Evolutionary conservation across 2,797 vertebrate species (phyloP).

Genomic region (Anomalospiza imberbis): DNA sequence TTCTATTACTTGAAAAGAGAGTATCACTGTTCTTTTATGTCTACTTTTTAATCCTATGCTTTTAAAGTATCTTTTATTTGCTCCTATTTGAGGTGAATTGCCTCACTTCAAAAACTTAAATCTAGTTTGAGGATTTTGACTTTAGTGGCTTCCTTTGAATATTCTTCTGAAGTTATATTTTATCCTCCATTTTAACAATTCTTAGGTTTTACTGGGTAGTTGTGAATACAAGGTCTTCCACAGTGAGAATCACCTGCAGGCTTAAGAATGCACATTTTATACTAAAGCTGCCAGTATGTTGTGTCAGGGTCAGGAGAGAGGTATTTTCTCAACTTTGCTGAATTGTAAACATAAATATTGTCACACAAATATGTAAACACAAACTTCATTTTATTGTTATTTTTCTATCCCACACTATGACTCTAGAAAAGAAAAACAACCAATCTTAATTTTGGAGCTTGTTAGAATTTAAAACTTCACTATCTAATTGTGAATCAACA

Average conservation of each 20-base stretch:
- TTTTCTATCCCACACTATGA: background rate
- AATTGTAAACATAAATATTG: background rate
- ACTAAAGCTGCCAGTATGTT: background rate
- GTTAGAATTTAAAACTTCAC: background rate
- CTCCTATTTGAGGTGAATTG: constrained; percentile 61
- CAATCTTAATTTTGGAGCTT: background rate
- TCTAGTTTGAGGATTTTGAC: constrained; percentile 37
- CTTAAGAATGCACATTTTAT: background rate
- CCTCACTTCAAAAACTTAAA: constrained; percentile 47
- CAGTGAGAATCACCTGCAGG: background rate
- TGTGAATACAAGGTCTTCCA: background rate
- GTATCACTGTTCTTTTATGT: constrained; percentile 54
- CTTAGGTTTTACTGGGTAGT: constrained; percentile 16
- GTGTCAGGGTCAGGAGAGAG: background rate
- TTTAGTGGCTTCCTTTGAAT: constrained; percentile 45
- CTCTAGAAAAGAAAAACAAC: background rate
- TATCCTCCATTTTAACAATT: constrained; percentile 19
- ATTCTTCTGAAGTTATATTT: constrained; percentile 48
- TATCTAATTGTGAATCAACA: background rate
- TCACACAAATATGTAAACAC: background rate
- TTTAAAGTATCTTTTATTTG: constrained; percentile 74
- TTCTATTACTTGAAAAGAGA: constrained; percentile 55
- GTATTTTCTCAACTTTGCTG: background rate
- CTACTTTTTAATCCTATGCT: constrained; percentile 63
- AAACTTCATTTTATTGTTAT: background rate